Percentiles rank a stretch among this genome's conserved stretches.
Evolutionary conservation across 2,113 vertebrate genomes (phyloP).

Genomic region (Apus apus): DNA sequence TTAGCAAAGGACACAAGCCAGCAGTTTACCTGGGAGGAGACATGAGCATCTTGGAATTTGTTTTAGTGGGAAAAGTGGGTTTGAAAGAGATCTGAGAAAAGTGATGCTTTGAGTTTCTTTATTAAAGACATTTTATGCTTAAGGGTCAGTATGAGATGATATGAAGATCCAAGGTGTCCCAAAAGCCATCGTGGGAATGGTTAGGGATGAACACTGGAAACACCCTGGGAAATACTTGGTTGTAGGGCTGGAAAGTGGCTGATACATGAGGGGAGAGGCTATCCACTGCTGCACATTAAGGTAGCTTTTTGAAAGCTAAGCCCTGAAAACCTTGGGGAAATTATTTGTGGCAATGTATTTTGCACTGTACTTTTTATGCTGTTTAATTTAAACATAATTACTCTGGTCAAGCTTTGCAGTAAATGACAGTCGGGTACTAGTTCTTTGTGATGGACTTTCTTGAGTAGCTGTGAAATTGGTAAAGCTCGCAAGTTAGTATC

Average conservation of each 20-base stretch:
- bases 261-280: accelerated
- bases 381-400: neutral
- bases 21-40: neutral
- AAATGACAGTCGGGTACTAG: neutral
- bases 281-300: neutral
- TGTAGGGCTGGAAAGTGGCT: neutral
- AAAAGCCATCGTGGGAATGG: neutral
- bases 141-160: neutral
- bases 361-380: neutral
- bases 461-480: neutral
- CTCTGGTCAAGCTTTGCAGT: neutral
- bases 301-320: neutral
- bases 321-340: neutral
- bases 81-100: neutral
- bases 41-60: neutral
- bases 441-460: neutral
- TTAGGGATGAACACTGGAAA: neutral
- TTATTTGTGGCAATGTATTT: neutral
- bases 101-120: neutral
- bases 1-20: neutral
- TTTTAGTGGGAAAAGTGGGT: neutral
- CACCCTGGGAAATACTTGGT: neutral
- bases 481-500: neutral
- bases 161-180: neutral
- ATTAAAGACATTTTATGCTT: neutral